Percentiles rank a stretch among this genome's conserved stretches.
phyloP scores from a whole-genome alignment of 2,113 vertebrate species.

The Uria lomvia region DNA sequence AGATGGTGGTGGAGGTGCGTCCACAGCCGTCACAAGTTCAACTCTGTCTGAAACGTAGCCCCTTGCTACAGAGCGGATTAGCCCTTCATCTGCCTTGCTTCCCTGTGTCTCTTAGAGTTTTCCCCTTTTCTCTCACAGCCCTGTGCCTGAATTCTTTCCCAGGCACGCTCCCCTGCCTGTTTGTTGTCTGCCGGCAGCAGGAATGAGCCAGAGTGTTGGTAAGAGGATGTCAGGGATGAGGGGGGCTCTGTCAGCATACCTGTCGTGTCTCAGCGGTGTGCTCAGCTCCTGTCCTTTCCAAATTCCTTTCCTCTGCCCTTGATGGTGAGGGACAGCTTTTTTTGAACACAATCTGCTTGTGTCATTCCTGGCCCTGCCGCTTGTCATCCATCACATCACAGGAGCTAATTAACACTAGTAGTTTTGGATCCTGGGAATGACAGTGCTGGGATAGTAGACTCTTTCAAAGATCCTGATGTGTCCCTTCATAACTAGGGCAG shows the following conservation, averaged over 20 bases:
- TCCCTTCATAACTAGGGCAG: not conserved
- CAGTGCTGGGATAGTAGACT: not conserved
- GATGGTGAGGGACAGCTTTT: conserved; percentile 19
- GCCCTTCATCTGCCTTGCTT: not conserved
- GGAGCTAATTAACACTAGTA: conserved; percentile 45
- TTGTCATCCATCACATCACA: conserved; percentile 40
- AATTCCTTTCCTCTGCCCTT: conserved; percentile 34
- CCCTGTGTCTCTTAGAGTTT: not conserved
- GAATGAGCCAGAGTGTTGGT: not conserved
- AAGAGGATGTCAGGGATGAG: not conserved
- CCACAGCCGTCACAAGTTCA: not conserved
- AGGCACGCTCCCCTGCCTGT: not conserved
- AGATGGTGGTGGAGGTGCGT: not conserved
- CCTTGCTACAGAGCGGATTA: not conserved
- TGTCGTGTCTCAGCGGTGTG: not conserved
- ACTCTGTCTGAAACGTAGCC: not conserved
- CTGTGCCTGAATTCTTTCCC: not conserved
- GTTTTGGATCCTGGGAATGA: not conserved
- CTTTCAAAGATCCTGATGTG: not conserved
- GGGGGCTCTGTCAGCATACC: not conserved
- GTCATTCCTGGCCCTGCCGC: conserved; percentile 21
- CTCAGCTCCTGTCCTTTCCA: conserved; percentile 8
- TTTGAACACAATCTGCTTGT: conserved; percentile 18
- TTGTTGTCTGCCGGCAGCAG: not conserved
- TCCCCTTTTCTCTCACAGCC: not conserved